Evolutionary conservation across 2,797 vertebrate species (phyloP), one percentile per base, ranked within the genome.

Genomic region (Dicrostonyx torquatus): DNA sequence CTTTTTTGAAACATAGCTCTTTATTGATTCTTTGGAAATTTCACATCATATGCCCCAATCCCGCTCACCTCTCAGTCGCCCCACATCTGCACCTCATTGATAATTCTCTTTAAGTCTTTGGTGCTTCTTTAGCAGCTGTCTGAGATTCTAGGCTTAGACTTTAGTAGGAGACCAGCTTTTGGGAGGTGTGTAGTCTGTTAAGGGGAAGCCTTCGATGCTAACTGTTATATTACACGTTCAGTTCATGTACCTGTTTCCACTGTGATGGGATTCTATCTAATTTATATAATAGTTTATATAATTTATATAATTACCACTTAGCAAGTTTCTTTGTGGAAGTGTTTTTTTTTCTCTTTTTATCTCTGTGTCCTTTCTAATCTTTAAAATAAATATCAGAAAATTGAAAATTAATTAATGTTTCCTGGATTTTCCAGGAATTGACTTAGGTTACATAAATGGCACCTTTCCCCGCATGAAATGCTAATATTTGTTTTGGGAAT

Each of bases 351-450:
- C 60, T 87, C 60, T 90, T 73, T 72, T 77, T 48, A 83, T 0
- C 53, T 66, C 9, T 64, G 17, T 14, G 45, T 5, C 24, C 18
- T 40, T 53, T 64, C 29, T 29, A 34, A 20, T 53, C 60, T 94
- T 76, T 55, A 96, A 83, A 78, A 66, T 70, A 93, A 84, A 31
- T 72, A 66, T 37, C n/a, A 93, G 53, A 91, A 93, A 93, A 53
- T 73, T 94, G 68, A 94, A 55, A 90, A 90, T 94, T 88, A 78
- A 89, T 78, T 86, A 34, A n/a, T 76, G 5, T 93, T 97, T 87
- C 75, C 62, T 62, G 83, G 53, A 68, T 48, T 90, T 79, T 85
- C 13, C 72, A 92, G 22, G 43, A 43, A 60, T 37, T 68, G 17
- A 76, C 84, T 95, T 93, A 70, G 73, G 24, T 55, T 72, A 34